These are phyloP conservation scores for Drosophila paramelanica DNA, from an alignment of 2,888 invertebrate genomes.

Conservation along the genomic window DNA sequence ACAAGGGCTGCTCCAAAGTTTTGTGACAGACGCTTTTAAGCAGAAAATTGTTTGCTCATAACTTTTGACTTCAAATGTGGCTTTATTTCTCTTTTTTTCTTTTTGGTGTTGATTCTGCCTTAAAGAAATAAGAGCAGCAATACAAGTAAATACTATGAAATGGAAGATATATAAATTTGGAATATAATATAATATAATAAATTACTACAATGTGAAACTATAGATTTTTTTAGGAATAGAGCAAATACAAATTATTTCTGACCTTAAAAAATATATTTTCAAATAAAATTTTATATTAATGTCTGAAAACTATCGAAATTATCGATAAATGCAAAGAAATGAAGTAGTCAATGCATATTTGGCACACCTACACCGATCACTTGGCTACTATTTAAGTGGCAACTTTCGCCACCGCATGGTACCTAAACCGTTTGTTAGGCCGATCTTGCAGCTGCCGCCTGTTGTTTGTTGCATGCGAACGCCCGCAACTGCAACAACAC, in stretches of 20 bases:
- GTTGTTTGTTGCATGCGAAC: slow-evolving; percentile 27
- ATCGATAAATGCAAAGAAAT: slow-evolving; percentile 22
- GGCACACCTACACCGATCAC: slow-evolving; percentile 3
- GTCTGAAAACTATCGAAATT: background rate
- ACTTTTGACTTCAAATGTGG: slow-evolving; percentile 59
- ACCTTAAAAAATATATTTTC: too few species aligned
- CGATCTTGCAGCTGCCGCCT: slow-evolving; percentile 33
- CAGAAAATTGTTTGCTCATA: slow-evolving; percentile 81
- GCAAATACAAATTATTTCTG: too few species aligned
- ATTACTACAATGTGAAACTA: too few species aligned
- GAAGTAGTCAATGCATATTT: slow-evolving; percentile 2
- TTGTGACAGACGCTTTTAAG: slow-evolving; percentile 80
- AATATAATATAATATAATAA: background rate
- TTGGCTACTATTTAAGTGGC: slow-evolving; percentile 38
- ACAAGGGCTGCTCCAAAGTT: slow-evolving; percentile 70
- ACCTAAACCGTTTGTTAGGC: slow-evolving; percentile 37
- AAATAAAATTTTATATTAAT: too few species aligned
- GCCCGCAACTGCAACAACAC: slow-evolving; percentile 27
- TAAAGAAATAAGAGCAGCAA: slow-evolving; percentile 12
- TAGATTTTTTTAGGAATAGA: too few species aligned
- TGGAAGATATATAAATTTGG: background rate
- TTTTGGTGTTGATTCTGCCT: slow-evolving; percentile 17
- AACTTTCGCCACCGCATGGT: slow-evolving; percentile 43
- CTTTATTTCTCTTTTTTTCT: background rate
- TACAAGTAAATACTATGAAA: slow-evolving; percentile 6